phyloP scores from a whole-genome alignment of 1,140 invertebrate genomes.

The Leptinotarsa lineolata region DNA sequence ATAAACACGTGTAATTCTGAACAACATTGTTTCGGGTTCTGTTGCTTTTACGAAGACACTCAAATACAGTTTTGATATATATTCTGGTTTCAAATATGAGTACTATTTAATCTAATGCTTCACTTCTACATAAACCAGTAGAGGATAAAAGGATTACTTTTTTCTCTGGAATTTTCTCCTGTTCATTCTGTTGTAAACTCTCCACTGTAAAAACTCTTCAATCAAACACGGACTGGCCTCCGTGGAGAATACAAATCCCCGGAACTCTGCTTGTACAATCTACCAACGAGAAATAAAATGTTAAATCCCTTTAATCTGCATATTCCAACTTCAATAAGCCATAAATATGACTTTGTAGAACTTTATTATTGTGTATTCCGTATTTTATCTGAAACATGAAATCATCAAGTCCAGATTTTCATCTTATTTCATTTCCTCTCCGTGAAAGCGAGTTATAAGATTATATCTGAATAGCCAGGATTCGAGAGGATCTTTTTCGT shows the following conservation, averaged over 20 bases:
- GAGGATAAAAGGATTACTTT: too few species aligned
- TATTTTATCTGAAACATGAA: constrained; percentile 25
- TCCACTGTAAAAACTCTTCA: constrained; percentile 10
- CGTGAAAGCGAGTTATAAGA: constrained; percentile 10
- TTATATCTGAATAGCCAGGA: background rate
- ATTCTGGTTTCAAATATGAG: too few species aligned
- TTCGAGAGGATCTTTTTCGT: background rate
- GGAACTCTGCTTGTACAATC: background rate
- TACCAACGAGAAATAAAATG: constrained; percentile 29
- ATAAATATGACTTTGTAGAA: constrained; percentile 29
- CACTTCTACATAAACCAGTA: too few species aligned
- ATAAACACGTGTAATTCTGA: too few species aligned
- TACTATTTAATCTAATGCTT: too few species aligned
- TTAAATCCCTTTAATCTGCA: constrained; percentile 31
- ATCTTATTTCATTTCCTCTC: constrained; percentile 15
- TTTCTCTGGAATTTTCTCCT: too few species aligned
- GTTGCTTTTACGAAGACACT: too few species aligned
- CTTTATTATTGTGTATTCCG: constrained; percentile 30
- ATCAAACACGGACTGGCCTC: constrained; percentile 9
- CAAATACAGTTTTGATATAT: too few species aligned
- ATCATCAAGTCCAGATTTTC: constrained; percentile 24
- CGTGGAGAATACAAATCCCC: constrained; percentile 1
- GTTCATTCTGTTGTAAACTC: background rate
- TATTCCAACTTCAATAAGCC: constrained; percentile 35
- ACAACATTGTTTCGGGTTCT: too few species aligned